Base-by-base conservation (phyloP, 2,113 vertebrate species). In the Rynchops niger region DNA sequence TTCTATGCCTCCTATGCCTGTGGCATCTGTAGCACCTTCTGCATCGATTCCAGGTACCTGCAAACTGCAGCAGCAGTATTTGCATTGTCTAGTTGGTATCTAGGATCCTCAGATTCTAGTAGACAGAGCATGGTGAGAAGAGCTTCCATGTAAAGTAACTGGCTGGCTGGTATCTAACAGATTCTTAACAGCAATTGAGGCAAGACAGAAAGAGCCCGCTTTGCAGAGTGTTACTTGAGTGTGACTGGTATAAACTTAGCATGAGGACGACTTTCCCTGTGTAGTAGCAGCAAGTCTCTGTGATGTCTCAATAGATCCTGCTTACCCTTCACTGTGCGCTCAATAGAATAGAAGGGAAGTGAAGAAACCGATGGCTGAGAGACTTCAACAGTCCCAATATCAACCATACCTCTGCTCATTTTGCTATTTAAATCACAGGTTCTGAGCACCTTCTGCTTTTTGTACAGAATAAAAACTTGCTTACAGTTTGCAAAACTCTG, bases 1-100 rank as follows among this genome's bases (percentile, higher is more conserved):
- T 76, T 99, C 99, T 71, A 99, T 99, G 98, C 99, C 99, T 11
- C 99, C 99, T 22, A 99, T 99, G 99, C 99, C 99, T 6, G 99
- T 99, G 97, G 99, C 99, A 0, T 99, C 99, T 4, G 99, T 99
- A 42, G 99, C 99, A 19, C 99, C 99, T 65, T 99, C 99, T 70
- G 99, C 99, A 97, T 99, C 99, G 79, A 98, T 99, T 97, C 99
- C 99, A 99, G 99, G 99, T 99, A 98, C 59, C 34, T 30, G 4
- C 55, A 62, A 67, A 74, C 77, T 82, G 82, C 15, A 1, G 79
- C 53, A 81, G 77, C 71, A 83, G 55, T 21, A 10, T 69, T 59
- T 72, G 69, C 36, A 3, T 19, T 84, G 67, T 86, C 42, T 90
- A 71, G 15, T 88, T 82, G 74, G 49, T 72, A 26, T 50, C 36